Conservation (phyloP, 1,140 invertebrate species). For the Micrasema longulum region DNA sequence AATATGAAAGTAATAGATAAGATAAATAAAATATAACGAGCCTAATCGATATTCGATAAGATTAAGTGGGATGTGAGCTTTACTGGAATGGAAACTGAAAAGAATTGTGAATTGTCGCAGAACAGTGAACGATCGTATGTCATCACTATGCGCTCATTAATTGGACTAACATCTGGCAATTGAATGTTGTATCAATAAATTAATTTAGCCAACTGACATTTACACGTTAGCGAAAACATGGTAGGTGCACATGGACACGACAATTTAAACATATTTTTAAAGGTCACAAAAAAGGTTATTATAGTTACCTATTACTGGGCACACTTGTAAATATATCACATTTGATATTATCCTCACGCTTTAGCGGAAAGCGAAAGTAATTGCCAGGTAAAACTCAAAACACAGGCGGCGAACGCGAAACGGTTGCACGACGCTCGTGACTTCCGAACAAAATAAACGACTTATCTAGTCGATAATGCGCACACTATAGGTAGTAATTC, state of each 20-base stretch:
- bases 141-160: slow-evolving; percentile 36
- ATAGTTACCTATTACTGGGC: slow-evolving; percentile 32
- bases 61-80: slow-evolving; percentile 20
- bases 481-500: slow-evolving; percentile 24
- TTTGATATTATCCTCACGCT: slow-evolving; percentile 43
- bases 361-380: slow-evolving; percentile 40
- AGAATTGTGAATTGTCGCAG: no score
- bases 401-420: slow-evolving; percentile 16
- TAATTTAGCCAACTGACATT: slow-evolving; percentile 38
- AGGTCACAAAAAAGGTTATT: no score
- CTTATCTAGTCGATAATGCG: slow-evolving; percentile 5
- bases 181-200: slow-evolving; percentile 48
- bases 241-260: no score
- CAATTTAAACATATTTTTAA: no score
- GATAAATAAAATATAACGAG: slow-evolving; percentile 15
- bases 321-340: slow-evolving; percentile 36
- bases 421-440: slow-evolving; percentile 14
- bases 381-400: slow-evolving; percentile 38
- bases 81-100: slow-evolving; percentile 18
- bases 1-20: slow-evolving; percentile 9
- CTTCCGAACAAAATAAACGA: slow-evolving; percentile 17
- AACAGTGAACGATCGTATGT: slow-evolving; percentile 27
- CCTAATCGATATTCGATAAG: slow-evolving; percentile 28
- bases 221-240: no score
- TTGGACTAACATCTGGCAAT: slow-evolving; percentile 47